Evolutionary conservation across 2,797 vertebrate species (phyloP).

Genomic region (Pseudomugil gertrudae): DNA sequence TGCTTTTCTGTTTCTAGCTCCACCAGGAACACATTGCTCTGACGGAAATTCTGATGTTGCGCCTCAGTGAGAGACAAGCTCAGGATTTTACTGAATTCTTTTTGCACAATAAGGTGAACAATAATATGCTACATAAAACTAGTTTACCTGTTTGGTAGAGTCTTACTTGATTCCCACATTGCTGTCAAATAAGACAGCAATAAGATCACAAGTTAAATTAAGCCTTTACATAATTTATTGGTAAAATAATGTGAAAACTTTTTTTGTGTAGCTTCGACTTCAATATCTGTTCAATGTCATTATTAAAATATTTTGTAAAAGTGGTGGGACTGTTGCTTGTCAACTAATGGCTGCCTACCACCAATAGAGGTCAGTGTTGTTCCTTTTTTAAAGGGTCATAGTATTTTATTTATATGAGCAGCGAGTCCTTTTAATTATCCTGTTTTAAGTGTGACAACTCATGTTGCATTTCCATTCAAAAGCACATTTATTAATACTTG

Average conservation of each 20-base stretch:
- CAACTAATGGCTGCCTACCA: background rate
- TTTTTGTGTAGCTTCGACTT: background rate
- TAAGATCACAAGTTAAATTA: slow-evolving; percentile 11
- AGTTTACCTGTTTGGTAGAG: background rate
- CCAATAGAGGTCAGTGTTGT: slow-evolving; percentile 38
- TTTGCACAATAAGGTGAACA: slow-evolving; percentile 45
- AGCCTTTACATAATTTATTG: slow-evolving; percentile 46
- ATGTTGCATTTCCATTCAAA: background rate
- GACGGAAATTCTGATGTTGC: slow-evolving; percentile 3
- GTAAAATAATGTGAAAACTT: slow-evolving; percentile 50
- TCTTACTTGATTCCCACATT: background rate
- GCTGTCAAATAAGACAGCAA: slow-evolving; percentile 5
- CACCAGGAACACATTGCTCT: slow-evolving; percentile 8
- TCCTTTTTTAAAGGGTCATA: background rate
- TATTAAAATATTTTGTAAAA: slow-evolving; percentile 50
- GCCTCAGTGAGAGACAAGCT: slow-evolving; percentile 19
- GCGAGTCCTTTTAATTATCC: too few species aligned
- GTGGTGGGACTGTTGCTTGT: background rate
- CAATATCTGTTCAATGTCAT: slow-evolving; percentile 10
- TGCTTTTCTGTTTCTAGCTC: background rate
- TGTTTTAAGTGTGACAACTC: too few species aligned
- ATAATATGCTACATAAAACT: background rate
- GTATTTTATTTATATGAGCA: too few species aligned
- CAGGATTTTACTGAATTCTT: background rate
- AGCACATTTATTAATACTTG: background rate